Percentiles rank a stretch among this genome's conserved stretches.
Conservation (phyloP, 2,888 invertebrate species). For the Aphodius granarius region DNA sequence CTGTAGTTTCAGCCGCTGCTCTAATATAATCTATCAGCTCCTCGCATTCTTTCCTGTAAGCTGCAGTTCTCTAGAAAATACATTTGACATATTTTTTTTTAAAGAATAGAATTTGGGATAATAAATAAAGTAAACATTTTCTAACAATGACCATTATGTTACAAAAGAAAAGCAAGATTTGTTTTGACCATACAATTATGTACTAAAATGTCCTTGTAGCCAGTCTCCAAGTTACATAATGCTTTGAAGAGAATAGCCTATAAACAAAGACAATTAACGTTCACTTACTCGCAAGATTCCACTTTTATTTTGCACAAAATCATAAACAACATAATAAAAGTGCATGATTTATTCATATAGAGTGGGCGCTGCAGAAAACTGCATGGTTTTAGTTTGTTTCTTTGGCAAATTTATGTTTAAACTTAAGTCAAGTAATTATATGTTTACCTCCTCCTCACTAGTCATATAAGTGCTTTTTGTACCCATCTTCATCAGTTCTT, state of each 20-base stretch:
- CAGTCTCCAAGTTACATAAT: neutral
- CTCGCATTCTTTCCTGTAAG: neutral
- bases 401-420: neutral
- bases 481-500: neutral
- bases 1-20: neutral
- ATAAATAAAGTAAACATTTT: too few species aligned
- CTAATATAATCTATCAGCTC: neutral
- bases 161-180: neutral
- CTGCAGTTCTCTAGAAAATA: neutral
- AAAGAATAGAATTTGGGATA: neutral
- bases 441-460: neutral
- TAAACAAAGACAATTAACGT: neutral
- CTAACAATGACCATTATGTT: too few species aligned
- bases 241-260: neutral
- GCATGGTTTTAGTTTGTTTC: neutral
- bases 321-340: neutral
- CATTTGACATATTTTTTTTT: neutral
- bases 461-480: neutral
- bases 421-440: neutral
- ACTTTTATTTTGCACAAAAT: neutral
- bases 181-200: neutral
- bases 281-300: neutral
- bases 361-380: too few species aligned
- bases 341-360: neutral
- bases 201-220: neutral